Conservation (phyloP, 2,797 vertebrate genomes). For the Gobio occitaniae region DNA sequence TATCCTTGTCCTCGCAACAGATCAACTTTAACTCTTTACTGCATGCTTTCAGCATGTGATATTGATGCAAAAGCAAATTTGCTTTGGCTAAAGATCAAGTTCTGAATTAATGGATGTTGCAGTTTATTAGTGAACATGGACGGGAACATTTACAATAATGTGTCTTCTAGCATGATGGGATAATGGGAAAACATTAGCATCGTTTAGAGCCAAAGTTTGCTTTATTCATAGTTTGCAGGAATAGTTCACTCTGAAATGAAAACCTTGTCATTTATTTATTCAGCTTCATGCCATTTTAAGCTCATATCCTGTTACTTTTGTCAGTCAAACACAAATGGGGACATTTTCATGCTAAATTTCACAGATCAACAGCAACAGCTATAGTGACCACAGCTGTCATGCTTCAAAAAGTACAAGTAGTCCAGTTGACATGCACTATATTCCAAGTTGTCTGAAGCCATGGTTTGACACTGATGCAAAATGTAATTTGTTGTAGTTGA, state of each 20-base stretch:
- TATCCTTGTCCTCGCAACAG: conserved; percentile 30
- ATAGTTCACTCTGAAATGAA: conserved; percentile 7
- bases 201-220: not conserved
- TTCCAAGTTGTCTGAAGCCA: not conserved
- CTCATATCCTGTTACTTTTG: not conserved
- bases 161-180: conserved; percentile 36
- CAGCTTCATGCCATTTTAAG: conserved; percentile 2
- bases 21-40: conserved; percentile 44
- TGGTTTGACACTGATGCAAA: not conserved
- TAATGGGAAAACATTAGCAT: conserved; percentile 38
- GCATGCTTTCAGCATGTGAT: conserved; percentile 40
- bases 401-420: not conserved
- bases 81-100: conserved; percentile 49
- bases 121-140: conserved; percentile 55
- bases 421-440: not conserved
- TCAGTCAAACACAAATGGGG: not conserved
- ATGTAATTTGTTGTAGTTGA: not conserved
- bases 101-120: conserved; percentile 53
- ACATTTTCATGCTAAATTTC: not conserved
- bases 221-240: conserved; percentile 18
- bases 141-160: conserved; percentile 51
- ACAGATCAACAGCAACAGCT: not conserved
- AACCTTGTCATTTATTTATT: conserved; percentile 5
- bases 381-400: conserved; percentile 1
- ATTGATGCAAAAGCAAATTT: conserved; percentile 47